Evolutionary conservation across 1,140 invertebrate genomes (phyloP).

Genomic region (Heliconius himera): DNA sequence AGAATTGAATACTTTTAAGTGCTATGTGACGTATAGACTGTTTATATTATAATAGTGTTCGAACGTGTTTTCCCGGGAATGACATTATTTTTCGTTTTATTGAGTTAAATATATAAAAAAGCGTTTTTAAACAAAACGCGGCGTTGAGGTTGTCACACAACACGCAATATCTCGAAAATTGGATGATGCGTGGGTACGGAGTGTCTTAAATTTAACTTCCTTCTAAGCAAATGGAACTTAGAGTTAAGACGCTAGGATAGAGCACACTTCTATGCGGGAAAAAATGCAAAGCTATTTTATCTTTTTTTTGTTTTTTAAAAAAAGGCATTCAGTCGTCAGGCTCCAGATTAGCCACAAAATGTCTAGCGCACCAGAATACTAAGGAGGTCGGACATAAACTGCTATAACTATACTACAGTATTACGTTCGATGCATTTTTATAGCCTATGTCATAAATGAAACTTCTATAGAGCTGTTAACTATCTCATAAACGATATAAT

Average conservation of each 20-base stretch:
- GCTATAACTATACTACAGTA: constrained; percentile 48
- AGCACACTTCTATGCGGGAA: too few species aligned
- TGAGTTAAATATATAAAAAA: too few species aligned
- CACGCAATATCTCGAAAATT: not conserved
- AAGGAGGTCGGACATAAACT: constrained; percentile 39
- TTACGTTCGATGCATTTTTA: constrained; percentile 72
- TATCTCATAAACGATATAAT: constrained; percentile 65
- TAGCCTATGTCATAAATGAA: constrained; percentile 60
- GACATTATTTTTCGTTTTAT: too few species aligned
- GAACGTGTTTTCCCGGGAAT: too few species aligned
- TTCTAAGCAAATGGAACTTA: too few species aligned
- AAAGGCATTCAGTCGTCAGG: constrained; percentile 16
- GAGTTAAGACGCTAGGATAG: too few species aligned
- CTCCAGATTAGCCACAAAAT: constrained; percentile 46
- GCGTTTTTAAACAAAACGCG: too few species aligned
- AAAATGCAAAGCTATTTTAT: too few species aligned
- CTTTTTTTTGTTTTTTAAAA: not conserved
- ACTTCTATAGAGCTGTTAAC: constrained; percentile 66
- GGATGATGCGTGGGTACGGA: not conserved
- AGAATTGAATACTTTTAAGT: constrained; percentile 15
- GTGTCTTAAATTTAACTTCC: too few species aligned
- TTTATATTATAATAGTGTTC: too few species aligned
- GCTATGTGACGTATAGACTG: not conserved
- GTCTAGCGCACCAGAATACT: too few species aligned
- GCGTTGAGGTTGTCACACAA: too few species aligned